A percentile compares a stretch with the other conserved stretches of the same genome.
Conservation (phyloP, 2,888 invertebrate genomes). For the Dione juno region DNA sequence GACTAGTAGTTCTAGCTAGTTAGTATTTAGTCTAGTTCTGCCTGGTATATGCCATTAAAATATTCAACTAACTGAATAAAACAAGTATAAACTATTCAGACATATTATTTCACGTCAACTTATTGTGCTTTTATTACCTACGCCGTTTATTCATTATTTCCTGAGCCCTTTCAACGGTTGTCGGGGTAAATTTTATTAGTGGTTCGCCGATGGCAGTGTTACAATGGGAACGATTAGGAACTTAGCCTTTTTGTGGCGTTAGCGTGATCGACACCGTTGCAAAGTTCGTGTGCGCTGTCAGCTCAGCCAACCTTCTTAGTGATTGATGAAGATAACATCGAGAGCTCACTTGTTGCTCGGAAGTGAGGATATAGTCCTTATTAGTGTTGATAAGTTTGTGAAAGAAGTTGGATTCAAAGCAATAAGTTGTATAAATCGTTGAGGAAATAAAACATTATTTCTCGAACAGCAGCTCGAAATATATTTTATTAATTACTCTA, state of each 20-base stretch:
- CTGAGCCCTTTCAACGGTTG: background rate
- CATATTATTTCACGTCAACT: background rate
- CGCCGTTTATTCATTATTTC: constrained; percentile 3
- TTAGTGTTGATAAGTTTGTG: constrained; percentile 23
- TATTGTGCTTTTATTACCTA: background rate
- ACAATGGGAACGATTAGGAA: constrained; percentile 19
- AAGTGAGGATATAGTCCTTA: constrained; percentile 26
- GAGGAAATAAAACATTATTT: background rate
- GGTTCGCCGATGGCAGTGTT: background rate
- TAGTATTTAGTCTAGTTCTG: too few relatives aligned
- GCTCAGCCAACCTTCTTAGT: constrained; percentile 50
- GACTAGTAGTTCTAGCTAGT: too few relatives aligned
- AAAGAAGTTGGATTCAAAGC: background rate
- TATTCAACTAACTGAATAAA: too few relatives aligned
- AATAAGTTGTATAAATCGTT: background rate
- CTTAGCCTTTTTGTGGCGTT: constrained; percentile 10
- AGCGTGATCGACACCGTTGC: constrained; percentile 21
- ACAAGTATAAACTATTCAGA: background rate
- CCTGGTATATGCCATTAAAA: too few relatives aligned
- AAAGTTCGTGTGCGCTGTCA: constrained; percentile 54
- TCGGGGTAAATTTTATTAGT: constrained; percentile 17
- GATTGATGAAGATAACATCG: constrained; percentile 54
- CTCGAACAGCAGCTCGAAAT: background rate
- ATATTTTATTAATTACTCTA: too few relatives aligned
- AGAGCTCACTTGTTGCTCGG: constrained; percentile 61